Conservation (phyloP, 2,113 vertebrate genomes). For the Xenotilapia longispinis region DNA sequence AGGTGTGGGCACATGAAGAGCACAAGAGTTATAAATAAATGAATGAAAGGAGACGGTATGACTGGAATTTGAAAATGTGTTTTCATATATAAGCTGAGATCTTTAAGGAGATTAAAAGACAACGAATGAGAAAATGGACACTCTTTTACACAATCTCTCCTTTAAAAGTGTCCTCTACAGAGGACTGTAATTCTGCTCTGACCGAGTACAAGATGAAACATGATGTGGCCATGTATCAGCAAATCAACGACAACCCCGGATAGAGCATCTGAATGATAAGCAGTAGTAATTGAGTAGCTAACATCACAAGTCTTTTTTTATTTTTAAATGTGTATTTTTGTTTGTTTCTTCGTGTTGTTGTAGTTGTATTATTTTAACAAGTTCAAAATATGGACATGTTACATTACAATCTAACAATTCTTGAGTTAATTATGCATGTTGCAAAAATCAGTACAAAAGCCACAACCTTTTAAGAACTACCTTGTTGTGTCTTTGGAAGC, state of each 20-base stretch:
- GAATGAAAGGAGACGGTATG: neutral
- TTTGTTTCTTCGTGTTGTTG: neutral
- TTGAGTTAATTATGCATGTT: neutral
- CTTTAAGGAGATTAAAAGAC: neutral
- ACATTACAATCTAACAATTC: neutral
- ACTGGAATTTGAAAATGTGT: neutral
- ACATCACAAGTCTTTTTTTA: neutral
- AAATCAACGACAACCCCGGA: neutral
- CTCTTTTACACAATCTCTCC: neutral
- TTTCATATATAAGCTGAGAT: neutral
- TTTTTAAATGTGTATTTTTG: neutral
- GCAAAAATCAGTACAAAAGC: neutral
- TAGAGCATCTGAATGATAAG: neutral
- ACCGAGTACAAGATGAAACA: neutral
- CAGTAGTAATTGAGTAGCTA: neutral
- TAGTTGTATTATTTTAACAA: neutral
- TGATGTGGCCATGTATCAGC: neutral
- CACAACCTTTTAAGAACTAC: neutral
- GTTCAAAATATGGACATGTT: neutral
- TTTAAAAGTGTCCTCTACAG: neutral
- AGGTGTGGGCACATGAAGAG: neutral
- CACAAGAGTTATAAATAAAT: neutral
- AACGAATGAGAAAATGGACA: neutral
- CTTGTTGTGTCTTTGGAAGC: slow-evolving; percentile 18
- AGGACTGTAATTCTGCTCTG: neutral